Percentiles rank a stretch among this genome's conserved stretches.
phyloP scores from a whole-genome alignment of 2,797 vertebrate genomes.

The Notamacropus eugenii region DNA sequence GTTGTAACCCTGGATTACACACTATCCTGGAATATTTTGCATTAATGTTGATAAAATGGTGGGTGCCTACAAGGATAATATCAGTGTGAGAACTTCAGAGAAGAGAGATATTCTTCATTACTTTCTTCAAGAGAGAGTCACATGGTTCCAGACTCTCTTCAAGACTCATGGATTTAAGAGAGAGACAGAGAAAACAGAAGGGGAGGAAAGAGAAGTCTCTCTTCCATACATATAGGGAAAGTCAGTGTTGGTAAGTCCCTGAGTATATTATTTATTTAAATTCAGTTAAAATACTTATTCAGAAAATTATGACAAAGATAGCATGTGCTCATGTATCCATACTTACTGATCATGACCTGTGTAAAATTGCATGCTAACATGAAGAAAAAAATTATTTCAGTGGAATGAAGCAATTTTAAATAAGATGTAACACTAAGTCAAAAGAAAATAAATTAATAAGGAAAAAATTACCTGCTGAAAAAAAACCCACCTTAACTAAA shows the following conservation, averaged over 20 bases:
- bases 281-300: neutral
- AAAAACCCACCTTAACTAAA: neutral
- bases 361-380: neutral
- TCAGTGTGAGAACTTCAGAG: neutral
- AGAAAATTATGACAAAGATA: neutral
- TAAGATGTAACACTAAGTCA: neutral
- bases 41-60: neutral
- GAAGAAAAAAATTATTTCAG: conserved; percentile 13
- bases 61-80: neutral
- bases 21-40: neutral
- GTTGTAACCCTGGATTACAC: neutral
- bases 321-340: neutral
- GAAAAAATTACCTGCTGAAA: neutral
- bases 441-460: neutral
- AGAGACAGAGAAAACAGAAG: neutral
- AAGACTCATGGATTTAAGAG: neutral
- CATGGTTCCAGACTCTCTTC: neutral
- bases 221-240: neutral
- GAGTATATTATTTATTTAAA: neutral
- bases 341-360: neutral
- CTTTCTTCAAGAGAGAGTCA: neutral
- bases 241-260: neutral
- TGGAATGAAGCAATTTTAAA: neutral
- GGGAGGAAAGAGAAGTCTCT: no score
- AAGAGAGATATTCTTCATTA: neutral